Percentiles rank a stretch among this genome's conserved stretches.
Evolutionary conservation across 2,797 vertebrate species (phyloP).

Genomic region (Eulemur coronatus): DNA sequence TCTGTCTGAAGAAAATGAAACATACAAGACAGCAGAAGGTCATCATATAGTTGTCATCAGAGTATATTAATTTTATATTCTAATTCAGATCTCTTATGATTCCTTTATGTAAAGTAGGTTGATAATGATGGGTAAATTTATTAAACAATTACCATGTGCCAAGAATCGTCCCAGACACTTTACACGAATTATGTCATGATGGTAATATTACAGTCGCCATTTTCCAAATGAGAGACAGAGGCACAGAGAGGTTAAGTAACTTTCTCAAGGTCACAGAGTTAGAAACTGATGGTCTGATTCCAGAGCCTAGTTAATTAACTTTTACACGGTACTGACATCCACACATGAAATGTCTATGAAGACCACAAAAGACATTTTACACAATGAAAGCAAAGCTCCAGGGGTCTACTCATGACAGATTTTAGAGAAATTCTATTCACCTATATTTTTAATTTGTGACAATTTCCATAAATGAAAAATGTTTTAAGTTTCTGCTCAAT

Average conservation of each 20-base stretch:
- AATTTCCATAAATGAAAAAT: slow-evolving; percentile 56
- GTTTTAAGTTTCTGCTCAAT: slow-evolving; percentile 45
- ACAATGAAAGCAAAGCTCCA: background rate
- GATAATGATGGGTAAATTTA: background rate
- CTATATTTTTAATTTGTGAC: slow-evolving; percentile 35
- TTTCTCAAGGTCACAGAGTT: background rate
- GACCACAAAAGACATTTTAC: background rate
- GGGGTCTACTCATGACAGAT: background rate
- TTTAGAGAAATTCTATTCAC: background rate
- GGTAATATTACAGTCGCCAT: background rate
- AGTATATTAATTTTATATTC: slow-evolving; percentile 1
- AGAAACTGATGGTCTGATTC: background rate
- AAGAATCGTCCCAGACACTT: background rate
- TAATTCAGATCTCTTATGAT: slow-evolving; percentile 21
- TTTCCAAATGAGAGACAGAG: slow-evolving; percentile 31
- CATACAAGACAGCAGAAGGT: background rate
- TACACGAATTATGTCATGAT: background rate
- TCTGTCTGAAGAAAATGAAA: slow-evolving; percentile 47
- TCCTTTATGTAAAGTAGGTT: background rate
- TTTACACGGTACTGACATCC: background rate
- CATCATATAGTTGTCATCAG: background rate
- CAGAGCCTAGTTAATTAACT: background rate
- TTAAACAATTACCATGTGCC: background rate
- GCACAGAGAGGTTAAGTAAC: background rate
- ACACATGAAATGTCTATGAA: background rate